phyloP scores from a whole-genome alignment of 2,888 invertebrate genomes.

The Melinaea marsaeus region DNA sequence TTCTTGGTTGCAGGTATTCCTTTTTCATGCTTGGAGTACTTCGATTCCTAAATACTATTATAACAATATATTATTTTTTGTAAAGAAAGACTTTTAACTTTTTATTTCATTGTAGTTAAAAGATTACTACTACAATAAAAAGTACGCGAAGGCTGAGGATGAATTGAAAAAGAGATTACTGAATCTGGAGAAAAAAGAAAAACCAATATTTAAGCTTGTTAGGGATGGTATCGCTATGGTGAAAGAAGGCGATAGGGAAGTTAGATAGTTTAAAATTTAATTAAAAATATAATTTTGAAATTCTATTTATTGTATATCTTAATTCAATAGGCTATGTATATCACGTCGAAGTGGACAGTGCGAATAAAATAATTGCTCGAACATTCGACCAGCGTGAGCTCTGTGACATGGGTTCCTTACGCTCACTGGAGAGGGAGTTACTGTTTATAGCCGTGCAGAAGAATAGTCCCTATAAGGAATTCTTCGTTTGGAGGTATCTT shows the following conservation, averaged over 20 bases:
- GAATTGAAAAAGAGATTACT: conserved; percentile 53
- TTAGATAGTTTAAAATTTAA: neutral
- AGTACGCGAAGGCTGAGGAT: conserved; percentile 54
- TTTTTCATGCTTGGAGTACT: too few species aligned
- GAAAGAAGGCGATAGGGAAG: conserved; percentile 52
- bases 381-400: conserved; percentile 37
- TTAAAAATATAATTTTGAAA: neutral
- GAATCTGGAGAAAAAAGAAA: conserved; percentile 46
- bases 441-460: conserved; percentile 35
- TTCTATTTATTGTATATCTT: conserved; percentile 5
- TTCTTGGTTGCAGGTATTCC: too few species aligned
- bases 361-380: too few species aligned
- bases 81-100: too few species aligned
- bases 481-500: conserved; percentile 56
- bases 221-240: conserved; percentile 33
- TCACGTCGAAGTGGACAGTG: conserved; percentile 48
- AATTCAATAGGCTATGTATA: conserved; percentile 63
- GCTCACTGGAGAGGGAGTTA: conserved; percentile 43
- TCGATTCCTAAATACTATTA: too few species aligned
- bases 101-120: conserved; percentile 43
- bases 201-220: conserved; percentile 14
- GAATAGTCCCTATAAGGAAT: conserved; percentile 59
- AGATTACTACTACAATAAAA: conserved; percentile 49
- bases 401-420: conserved; percentile 65
- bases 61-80: too few species aligned